phyloP scores from a whole-genome alignment of 2,888 invertebrate genomes.

The Epistrophe eligans region DNA sequence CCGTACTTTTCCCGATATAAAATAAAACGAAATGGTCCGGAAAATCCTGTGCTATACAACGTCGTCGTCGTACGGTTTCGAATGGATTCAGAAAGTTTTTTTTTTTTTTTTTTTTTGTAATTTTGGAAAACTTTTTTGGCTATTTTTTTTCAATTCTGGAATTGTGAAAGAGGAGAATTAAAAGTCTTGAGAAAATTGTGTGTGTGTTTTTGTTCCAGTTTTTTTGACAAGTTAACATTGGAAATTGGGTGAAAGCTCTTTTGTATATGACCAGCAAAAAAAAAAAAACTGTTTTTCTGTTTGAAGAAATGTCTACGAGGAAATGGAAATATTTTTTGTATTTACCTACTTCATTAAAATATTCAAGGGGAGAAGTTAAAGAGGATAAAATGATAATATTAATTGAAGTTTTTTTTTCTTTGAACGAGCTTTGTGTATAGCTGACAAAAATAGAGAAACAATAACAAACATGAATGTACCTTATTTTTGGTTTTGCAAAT shows the following conservation, averaged over 20 bases:
- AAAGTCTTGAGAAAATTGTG: constrained; percentile 42
- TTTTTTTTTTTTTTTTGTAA: constrained; percentile 27
- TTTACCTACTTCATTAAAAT: constrained; percentile 50
- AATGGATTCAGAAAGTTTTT: constrained; percentile 41
- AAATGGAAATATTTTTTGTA: constrained; percentile 24
- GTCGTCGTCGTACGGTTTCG: constrained; percentile 62
- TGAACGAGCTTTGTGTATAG: constrained; percentile 9
- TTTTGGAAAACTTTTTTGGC: constrained; percentile 53
- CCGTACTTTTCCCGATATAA: constrained; percentile 37
- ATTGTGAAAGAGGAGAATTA: constrained; percentile 30
- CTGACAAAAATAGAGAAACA: constrained; percentile 48
- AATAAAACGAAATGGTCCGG: constrained; percentile 35
- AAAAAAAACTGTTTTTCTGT: constrained; percentile 15
- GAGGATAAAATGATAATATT: constrained; percentile 47
- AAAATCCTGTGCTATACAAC: constrained; percentile 46
- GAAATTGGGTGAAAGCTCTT: constrained; percentile 73
- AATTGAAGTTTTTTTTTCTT: constrained; percentile 39
- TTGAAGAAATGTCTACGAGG: constrained; percentile 9
- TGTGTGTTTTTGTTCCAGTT: constrained; percentile 67
- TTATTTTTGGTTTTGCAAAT: constrained; percentile 33
- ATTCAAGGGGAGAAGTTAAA: neutral
- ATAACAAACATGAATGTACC: constrained; percentile 14
- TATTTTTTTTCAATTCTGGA: constrained; percentile 46
- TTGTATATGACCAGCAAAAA: constrained; percentile 34
- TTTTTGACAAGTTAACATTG: constrained; percentile 22